Conservation (phyloP, 2,888 invertebrate species). For the Hedychridium roseum region DNA sequence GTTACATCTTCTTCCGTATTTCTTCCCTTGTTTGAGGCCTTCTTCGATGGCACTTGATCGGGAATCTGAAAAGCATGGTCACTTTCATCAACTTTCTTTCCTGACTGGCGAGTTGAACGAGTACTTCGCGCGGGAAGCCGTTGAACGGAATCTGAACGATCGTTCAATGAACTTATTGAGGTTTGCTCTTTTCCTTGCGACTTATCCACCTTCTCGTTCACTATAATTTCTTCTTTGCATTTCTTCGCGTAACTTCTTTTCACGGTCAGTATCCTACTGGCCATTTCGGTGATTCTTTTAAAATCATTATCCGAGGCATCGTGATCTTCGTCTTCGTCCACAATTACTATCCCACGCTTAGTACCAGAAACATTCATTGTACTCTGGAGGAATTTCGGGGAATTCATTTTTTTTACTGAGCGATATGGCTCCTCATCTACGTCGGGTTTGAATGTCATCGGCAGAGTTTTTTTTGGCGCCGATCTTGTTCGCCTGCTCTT, state of each 20-base stretch:
- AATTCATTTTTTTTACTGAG: background rate
- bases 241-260: too few species aligned
- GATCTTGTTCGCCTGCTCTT: background rate
- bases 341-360: too few species aligned
- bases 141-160: background rate
- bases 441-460: too few species aligned
- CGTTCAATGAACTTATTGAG: background rate
- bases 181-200: too few species aligned
- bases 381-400: background rate
- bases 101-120: too few species aligned
- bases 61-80: slow-evolving; percentile 22
- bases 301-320: slow-evolving; percentile 11
- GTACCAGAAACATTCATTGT: too few species aligned
- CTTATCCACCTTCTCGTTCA: too few species aligned
- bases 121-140: too few species aligned
- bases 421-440: background rate
- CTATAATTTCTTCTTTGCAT: too few species aligned
- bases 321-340: too few species aligned
- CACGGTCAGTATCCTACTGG: slow-evolving; percentile 17
- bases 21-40: background rate
- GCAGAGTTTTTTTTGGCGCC: slow-evolving; percentile 18
- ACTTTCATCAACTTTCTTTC: slow-evolving; percentile 16
- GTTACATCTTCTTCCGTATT: background rate
- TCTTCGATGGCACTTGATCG: slow-evolving; percentile 4
- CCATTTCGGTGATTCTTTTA: slow-evolving; percentile 23